A percentile compares a stretch with the other conserved stretches of the same genome.
These are phyloP conservation scores for Nomada ferruginata DNA, from an alignment of 2,888 invertebrate genomes.

Conservation along the genomic window DNA sequence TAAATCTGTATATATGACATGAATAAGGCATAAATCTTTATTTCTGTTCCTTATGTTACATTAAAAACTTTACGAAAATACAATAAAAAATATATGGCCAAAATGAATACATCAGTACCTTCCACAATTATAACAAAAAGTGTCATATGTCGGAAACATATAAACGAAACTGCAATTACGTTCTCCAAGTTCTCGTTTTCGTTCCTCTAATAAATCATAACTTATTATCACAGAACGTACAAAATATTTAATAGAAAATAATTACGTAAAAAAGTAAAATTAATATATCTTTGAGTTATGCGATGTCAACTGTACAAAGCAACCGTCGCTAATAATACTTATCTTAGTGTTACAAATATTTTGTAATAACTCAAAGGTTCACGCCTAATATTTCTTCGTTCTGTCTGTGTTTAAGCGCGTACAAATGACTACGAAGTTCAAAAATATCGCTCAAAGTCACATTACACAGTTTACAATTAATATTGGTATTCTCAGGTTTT, in stretches of 20 bases:
- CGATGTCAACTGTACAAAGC: not conserved
- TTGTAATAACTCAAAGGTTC: constrained; percentile 10
- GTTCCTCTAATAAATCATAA: not conserved
- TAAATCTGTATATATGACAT: constrained; percentile 1
- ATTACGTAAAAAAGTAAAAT: not conserved
- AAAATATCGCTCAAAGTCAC: constrained; percentile 83
- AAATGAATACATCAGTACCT: too few relatives aligned
- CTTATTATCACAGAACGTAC: not conserved
- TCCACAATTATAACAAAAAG: not conserved
- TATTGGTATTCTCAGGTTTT: constrained; percentile 30
- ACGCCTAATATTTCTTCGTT: constrained; percentile 83
- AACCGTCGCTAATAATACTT: not conserved
- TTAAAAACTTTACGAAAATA: constrained; percentile 1
- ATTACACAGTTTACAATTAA: constrained; percentile 85
- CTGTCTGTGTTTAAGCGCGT: constrained; percentile 84
- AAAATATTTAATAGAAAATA: constrained; percentile 1
- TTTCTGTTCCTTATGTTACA: constrained; percentile 18
- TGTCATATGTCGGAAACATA: not conserved
- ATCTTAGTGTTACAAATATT: too few relatives aligned
- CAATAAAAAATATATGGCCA: not conserved
- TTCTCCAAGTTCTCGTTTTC: not conserved
- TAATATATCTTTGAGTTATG: not conserved
- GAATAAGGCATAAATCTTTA: constrained; percentile 8
- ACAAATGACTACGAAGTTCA: constrained; percentile 85
- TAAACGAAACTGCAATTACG: not conserved